A percentile compares a stretch with the other conserved stretches of the same genome.
These are phyloP conservation scores for Gymnosoma rotundatum DNA, from an alignment of 2,888 invertebrate genomes.

Conservation along the genomic window DNA sequence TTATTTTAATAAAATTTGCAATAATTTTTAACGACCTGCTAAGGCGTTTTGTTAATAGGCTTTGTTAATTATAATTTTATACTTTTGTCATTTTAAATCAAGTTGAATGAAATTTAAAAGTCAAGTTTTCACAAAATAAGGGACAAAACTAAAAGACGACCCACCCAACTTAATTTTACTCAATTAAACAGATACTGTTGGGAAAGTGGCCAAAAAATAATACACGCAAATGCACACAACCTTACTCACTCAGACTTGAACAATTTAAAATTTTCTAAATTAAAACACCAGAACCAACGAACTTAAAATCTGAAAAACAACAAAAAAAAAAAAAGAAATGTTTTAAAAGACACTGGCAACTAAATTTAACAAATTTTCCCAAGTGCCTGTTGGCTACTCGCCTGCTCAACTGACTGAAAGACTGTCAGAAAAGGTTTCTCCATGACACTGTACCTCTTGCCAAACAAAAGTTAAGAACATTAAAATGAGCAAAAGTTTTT, in stretches of 20 bases:
- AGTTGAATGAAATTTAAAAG: constrained; percentile 6
- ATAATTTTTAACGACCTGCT: background rate
- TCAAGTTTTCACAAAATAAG: constrained; percentile 4
- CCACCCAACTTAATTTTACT: constrained; percentile 51
- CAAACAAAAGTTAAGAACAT: constrained; percentile 41
- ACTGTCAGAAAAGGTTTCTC: constrained; percentile 13
- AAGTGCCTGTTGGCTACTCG: constrained; percentile 47
- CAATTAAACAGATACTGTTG: constrained; percentile 63
- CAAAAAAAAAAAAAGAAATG: background rate
- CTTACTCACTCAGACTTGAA: background rate
- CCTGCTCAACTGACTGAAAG: constrained; percentile 26
- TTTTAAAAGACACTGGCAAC: constrained; percentile 46
- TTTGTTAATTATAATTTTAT: background rate
- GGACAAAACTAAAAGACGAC: constrained; percentile 16
- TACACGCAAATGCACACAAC: background rate
- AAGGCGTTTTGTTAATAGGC: background rate
- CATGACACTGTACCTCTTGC: background rate
- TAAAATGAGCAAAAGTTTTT: constrained; percentile 43
- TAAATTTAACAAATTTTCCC: constrained; percentile 53
- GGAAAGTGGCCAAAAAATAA: constrained; percentile 52
- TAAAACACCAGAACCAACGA: background rate
- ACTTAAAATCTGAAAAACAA: background rate
- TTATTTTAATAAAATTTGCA: background rate
- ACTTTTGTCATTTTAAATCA: background rate
- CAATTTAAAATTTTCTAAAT: constrained; percentile 22